Evolutionary conservation across 2,888 invertebrate species (phyloP), one percentile per base, ranked within the genome.

Genomic region (Crioceris asparagi): DNA sequence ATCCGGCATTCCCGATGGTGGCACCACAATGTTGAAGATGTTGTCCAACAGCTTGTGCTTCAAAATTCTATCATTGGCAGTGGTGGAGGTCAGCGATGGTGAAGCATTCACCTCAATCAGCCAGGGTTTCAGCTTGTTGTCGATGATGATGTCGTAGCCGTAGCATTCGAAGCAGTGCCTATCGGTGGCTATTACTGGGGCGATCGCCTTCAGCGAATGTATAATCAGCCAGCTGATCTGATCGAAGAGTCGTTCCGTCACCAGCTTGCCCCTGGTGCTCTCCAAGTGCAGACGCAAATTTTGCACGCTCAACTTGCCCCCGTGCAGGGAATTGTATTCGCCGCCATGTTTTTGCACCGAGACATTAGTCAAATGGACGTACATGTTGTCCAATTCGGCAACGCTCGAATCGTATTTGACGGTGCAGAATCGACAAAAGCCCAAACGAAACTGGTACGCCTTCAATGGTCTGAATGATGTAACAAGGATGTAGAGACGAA

Each of bases 321-420:
- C 94, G 56, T 94, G 93, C 34, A 90, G 73, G 45, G 77, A 81
- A 62, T 96, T 96, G 61, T 94, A 96, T 59, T 93, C 93, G 18
- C 85, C 86, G 83, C 93, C 93, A 59, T 92, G 91, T 64, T 93
- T 94, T 65, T 97, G 96, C n/a, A 96, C 91, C 40, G 94, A 93
- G 3, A 94, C 94, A 61, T 96, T 96, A 8, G 94, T 94, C 36
- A 94, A 71, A 69, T 94, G 94, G 36, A 93, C 86, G 57, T 90
- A 94, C 79, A 88, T 86, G 61, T 86, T 92, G 62, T 91, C 90
- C 50, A 86, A 66, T 61, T 87, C 87, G 26, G 83, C 83, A 26
- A 83, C 82, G 61, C 83, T 87, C 2, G 83, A 85, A 59, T 91
- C 88, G 59, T 94, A 94, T 61, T 93, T 93, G 33, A 93, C 88